Conservation (phyloP, 2,888 invertebrate genomes). For the Lycia hirtaria region DNA sequence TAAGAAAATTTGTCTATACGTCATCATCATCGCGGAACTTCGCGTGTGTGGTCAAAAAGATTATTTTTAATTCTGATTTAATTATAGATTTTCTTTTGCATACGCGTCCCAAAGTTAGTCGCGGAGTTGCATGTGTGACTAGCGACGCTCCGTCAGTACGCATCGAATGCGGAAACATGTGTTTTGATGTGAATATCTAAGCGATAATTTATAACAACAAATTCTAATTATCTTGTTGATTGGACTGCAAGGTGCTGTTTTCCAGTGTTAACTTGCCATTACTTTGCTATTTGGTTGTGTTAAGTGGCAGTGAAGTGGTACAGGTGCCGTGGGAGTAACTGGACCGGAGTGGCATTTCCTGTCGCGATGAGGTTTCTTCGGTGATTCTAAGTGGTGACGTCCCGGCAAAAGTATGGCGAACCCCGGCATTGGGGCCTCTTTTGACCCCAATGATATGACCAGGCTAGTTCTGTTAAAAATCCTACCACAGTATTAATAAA, state of each 20-base stretch:
- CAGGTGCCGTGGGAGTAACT: slow-evolving; percentile 58
- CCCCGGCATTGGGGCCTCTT: slow-evolving; percentile 87
- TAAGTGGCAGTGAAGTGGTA: slow-evolving; percentile 40
- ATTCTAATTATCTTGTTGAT: slow-evolving; percentile 56
- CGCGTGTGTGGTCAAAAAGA: slow-evolving; percentile 77
- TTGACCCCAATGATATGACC: slow-evolving; percentile 89
- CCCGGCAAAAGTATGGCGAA: slow-evolving; percentile 72
- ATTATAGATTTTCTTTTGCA: slow-evolving; percentile 72
- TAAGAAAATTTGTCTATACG: slow-evolving; percentile 65
- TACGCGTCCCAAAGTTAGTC: slow-evolving; percentile 67
- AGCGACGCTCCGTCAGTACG: slow-evolving; percentile 58
- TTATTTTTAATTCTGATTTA: slow-evolving; percentile 76
- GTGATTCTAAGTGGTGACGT: slow-evolving; percentile 56
- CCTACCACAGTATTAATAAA: not conserved
- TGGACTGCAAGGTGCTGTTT: slow-evolving; percentile 45
- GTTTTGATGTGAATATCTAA: slow-evolving; percentile 81
- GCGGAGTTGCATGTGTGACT: slow-evolving; percentile 60
- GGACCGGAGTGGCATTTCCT: slow-evolving; percentile 67
- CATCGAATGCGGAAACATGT: slow-evolving; percentile 76
- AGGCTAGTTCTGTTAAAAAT: slow-evolving; percentile 66
- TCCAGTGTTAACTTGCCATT: slow-evolving; percentile 38
- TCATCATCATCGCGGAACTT: slow-evolving; percentile 71
- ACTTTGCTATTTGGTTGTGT: slow-evolving; percentile 31
- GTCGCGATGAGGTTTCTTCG: slow-evolving; percentile 65
- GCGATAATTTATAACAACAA: slow-evolving; percentile 77